Evolutionary conservation across 2,888 invertebrate genomes (phyloP).

Genomic region (Idaea aversata): DNA sequence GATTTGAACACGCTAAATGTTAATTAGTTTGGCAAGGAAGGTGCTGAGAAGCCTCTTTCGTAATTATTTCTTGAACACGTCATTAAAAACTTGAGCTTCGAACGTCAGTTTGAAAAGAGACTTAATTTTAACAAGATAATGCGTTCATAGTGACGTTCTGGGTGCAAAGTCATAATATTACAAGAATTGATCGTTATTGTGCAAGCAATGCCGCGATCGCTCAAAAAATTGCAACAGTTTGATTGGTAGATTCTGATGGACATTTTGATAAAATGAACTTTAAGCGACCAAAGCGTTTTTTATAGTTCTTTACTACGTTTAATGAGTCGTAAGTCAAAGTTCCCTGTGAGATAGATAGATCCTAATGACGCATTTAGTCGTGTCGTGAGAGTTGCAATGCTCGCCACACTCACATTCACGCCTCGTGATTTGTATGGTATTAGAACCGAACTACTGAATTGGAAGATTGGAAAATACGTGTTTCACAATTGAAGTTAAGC

Average conservation of each 20-base stretch:
- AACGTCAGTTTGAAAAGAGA: no score
- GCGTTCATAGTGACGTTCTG: no score
- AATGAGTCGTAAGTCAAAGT: neutral
- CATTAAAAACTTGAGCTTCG: neutral
- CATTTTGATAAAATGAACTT: no score
- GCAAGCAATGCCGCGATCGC: neutral
- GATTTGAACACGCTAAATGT: conserved; percentile 32
- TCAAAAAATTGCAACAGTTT: neutral
- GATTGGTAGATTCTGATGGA: neutral
- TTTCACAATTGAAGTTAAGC: conserved; percentile 1
- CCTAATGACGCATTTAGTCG: conserved; percentile 46
- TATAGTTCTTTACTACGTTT: no score
- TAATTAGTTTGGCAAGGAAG: conserved; percentile 13
- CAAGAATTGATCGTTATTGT: neutral
- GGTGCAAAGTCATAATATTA: no score
- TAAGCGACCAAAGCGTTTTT: no score
- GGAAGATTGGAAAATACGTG: conserved; percentile 17
- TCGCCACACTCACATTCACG: conserved; percentile 48
- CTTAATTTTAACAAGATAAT: no score
- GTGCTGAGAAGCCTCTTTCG: neutral
- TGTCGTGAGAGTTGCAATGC: conserved; percentile 53
- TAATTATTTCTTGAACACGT: neutral
- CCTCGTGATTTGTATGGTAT: conserved; percentile 38
- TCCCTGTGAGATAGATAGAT: conserved; percentile 32
- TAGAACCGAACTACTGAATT: conserved; percentile 23